Evolutionary conservation across 2,113 vertebrate genomes (phyloP), one percentile per base, ranked within the genome.

Genomic region (Poeciliopsis prolifica): DNA sequence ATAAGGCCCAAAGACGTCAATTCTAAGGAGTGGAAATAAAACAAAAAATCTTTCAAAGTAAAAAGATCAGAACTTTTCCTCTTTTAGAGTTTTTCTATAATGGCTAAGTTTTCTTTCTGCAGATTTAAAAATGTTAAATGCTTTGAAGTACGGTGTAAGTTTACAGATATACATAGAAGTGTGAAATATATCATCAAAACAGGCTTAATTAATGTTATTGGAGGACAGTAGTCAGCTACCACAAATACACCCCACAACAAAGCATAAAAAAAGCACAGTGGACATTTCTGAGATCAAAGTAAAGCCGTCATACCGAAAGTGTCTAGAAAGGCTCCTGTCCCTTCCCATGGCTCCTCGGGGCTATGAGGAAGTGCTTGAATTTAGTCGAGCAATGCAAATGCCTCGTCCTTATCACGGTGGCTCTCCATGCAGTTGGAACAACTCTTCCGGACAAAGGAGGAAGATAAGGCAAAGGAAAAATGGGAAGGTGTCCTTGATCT

Each of bases 281-380:
- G 67, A 70, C 44, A 28, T 78, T 44, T 61, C 72, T 33, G 33
- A 83, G 62, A 87, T 84, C 65, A 80, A 85, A 88, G n/a, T 8
- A 82, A 86, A 86, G 81, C 61, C 29, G 42, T 77, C 95, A 9
- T 97, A 98, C 97, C 97, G 95, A 96, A 97, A 97, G 93, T 95
- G 96, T 88, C 95, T 95, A 84, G 96, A 96, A 94, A 98, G 96
- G 87, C 92, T 96, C 91, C 95, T 95, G 89, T 97, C 96, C 88
- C 96, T 96, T 86, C 96, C 96, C 97, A 98, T 98, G 93, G 94
- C 92, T 93, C 84, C 80, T 81, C 79, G 2, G 80, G 77, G 83
- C 84, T 88, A 72, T 76, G 58, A 87, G 82, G 87, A 87, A 83
- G 86, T 68, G 81, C 71, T 75, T 76, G 65, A 70, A 74, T 74